phyloP scores from a whole-genome alignment of 1,140 invertebrate species.

The Archivesica marissinica region DNA sequence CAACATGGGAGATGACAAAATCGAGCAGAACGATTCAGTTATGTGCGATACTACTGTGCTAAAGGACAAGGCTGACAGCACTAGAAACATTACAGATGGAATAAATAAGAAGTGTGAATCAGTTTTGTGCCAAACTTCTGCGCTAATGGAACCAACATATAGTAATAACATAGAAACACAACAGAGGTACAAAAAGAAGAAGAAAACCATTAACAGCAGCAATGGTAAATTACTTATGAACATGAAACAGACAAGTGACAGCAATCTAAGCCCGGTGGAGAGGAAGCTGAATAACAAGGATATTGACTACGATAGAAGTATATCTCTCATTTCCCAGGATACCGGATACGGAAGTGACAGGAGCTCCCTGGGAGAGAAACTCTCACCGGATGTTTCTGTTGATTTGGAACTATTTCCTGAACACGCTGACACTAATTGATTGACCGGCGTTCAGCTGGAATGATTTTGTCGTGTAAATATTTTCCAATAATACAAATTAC shows the following conservation, averaged over 20 bases:
- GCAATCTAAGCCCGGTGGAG: slow-evolving; percentile 15
- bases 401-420: neutral
- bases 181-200: neutral
- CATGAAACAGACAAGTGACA: slow-evolving; percentile 6
- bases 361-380: neutral
- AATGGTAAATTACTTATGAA: slow-evolving; percentile 15
- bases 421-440: neutral
- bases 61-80: neutral
- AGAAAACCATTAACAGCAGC: neutral
- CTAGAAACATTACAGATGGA: neutral
- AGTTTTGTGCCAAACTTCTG: neutral
- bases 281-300: slow-evolving; percentile 35
- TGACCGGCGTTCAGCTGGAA: no score
- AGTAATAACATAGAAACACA: neutral
- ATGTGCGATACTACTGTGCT: neutral
- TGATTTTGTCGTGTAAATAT: no score
- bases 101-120: neutral
- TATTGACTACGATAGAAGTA: slow-evolving; percentile 40
- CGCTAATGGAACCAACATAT: neutral
- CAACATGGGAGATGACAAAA: neutral
- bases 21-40: neutral
- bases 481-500: no score
- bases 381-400: slow-evolving; percentile 3
- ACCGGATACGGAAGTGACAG: slow-evolving; percentile 60
- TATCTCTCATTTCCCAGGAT: slow-evolving; percentile 38